phyloP scores from a whole-genome alignment of 2,113 vertebrate species.

The Narcine bancroftii region DNA sequence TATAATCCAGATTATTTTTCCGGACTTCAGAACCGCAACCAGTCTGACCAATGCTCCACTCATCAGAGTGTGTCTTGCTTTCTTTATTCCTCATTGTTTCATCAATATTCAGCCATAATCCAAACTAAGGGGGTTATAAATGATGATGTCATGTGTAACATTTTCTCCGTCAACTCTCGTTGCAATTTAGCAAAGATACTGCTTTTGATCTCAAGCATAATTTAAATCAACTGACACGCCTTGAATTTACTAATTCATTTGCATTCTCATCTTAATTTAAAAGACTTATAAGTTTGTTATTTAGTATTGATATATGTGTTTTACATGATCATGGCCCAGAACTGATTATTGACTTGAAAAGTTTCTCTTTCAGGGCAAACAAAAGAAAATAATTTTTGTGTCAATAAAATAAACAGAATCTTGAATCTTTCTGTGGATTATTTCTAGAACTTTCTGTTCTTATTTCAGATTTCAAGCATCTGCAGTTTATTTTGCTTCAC shows the following conservation, averaged over 20 bases:
- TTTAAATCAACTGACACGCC: neutral
- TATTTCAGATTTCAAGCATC: too few relatives aligned
- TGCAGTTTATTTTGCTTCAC: too few relatives aligned
- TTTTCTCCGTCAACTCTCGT: neutral
- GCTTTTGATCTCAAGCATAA: neutral
- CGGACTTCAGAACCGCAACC: neutral
- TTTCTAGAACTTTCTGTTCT: too few relatives aligned
- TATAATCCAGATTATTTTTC: constrained; percentile 11
- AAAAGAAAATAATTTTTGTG: too few relatives aligned
- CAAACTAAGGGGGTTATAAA: neutral
- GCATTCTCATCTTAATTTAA: neutral
- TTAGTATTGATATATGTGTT: neutral
- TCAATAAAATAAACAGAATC: too few relatives aligned
- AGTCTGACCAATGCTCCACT: neutral
- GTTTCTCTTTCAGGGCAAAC: too few relatives aligned
- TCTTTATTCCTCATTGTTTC: neutral
- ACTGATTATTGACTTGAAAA: too few relatives aligned
- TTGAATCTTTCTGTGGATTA: too few relatives aligned
- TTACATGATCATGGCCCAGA: too few relatives aligned
- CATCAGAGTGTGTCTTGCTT: neutral
- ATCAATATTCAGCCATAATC: neutral
- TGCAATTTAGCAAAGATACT: neutral
- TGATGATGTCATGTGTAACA: neutral
- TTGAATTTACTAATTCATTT: neutral
- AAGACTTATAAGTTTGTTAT: neutral